phyloP scores from a whole-genome alignment of 1,140 invertebrate genomes.

The Neuroterus valhalla region DNA sequence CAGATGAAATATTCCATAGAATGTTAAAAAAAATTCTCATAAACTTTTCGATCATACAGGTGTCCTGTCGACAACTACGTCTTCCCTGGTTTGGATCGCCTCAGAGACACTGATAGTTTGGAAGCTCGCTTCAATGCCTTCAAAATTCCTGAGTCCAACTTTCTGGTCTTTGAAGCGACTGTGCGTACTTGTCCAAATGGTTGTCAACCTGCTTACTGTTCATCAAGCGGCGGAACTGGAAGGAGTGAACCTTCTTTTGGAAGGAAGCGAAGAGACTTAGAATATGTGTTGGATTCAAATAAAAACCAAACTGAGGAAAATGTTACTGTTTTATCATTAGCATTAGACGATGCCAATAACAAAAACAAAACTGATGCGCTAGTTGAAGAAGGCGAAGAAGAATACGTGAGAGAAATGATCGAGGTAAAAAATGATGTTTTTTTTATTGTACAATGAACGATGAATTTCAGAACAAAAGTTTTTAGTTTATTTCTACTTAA shows the following conservation, averaged over 20 bases:
- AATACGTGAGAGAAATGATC: constrained; percentile 91
- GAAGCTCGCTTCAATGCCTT: constrained; percentile 95
- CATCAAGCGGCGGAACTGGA: constrained; percentile 78
- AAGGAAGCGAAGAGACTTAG: constrained; percentile 78
- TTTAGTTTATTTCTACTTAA: background rate
- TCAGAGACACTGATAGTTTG: constrained; percentile 88
- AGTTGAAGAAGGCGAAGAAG: constrained; percentile 68
- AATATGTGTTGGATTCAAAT: constrained; percentile 52
- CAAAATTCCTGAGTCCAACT: constrained; percentile 96
- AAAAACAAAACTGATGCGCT: constrained; percentile 31
- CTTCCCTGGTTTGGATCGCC: constrained; percentile 91
- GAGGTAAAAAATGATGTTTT: constrained; percentile 76
- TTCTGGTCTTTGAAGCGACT: constrained; percentile 94
- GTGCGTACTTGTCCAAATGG: constrained; percentile 91
- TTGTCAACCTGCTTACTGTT: constrained; percentile 91
- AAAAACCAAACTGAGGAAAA: constrained; percentile 49
- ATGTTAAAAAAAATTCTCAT: constrained; percentile 27
- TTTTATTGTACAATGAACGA: background rate
- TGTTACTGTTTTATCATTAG: constrained; percentile 22
- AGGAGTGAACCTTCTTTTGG: constrained; percentile 89
- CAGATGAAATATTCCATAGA: background rate
- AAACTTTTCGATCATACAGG: constrained; percentile 70
- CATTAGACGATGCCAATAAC: constrained; percentile 37
- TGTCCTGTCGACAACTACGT: constrained; percentile 94
- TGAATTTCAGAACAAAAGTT: background rate